Evolutionary conservation across 1,140 invertebrate species (phyloP), one percentile per base, ranked within the genome.

Genomic region (Pogonus chalceus): DNA sequence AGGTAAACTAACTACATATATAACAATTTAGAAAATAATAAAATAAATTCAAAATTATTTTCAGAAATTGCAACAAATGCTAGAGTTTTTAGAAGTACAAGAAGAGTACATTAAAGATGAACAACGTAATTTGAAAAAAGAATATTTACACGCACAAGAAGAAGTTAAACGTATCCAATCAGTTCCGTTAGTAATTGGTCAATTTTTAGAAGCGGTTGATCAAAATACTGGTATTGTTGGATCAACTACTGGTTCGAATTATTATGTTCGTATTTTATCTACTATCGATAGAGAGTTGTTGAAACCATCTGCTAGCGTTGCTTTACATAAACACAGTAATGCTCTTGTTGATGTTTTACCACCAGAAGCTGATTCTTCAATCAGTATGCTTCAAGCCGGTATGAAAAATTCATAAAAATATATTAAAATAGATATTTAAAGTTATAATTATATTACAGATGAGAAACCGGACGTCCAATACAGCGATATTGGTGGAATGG

Each of bases 401-500:
- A 69, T 65, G 55, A 51, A 7, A 14, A 7, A 31, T 31, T 31
- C 14, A 31, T 31, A 31, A 7, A 31, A 31, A 31, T 31, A 7
- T 51, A 46, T 12, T 55, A 43, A 31, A 47, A 21, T 23, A 43
- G 37, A 43, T 10, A 9, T 43, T 12, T 10, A 10, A 43, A 12
- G 18, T 43, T 43, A 43, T 18, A 43, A 7, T 43, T 62, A 16
- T 59, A 59, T 56, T 69, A 43, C 18, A 82, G 96, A 99, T 82
- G 96, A 99, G 72, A 99, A 98, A 66, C 96, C 96, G 2, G 94
- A 99, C 76, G 92, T 99, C 35, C 81, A 84, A 47, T 99, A 99
- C 69, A 83, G 88, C 20, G 96, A 99, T 66, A 99, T 99, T 72
- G 97, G 97, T 72, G 97, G 97, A 37, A 92, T 99, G 86, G 96